Percentiles rank a stretch among this genome's conserved stretches.
Evolutionary conservation across 1,140 invertebrate genomes (phyloP).

Genomic region (Bathynomus jamesi): DNA sequence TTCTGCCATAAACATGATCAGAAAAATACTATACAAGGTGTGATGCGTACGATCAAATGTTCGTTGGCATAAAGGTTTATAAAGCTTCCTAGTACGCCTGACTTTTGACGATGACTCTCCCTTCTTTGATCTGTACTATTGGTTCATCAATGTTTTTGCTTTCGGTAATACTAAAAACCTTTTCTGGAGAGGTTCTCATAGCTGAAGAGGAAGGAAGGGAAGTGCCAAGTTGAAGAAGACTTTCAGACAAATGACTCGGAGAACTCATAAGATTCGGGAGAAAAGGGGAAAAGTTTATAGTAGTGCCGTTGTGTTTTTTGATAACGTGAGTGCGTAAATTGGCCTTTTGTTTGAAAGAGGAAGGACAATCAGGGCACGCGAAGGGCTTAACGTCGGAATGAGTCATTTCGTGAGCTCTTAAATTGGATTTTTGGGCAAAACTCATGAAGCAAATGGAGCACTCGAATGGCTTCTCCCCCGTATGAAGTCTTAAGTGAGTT

Average conservation of each 20-base stretch:
- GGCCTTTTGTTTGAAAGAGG: constrained; percentile 54
- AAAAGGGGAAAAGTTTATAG: constrained; percentile 22
- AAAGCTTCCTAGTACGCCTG: too few relatives aligned
- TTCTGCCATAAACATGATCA: too few relatives aligned
- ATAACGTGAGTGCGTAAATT: constrained; percentile 34
- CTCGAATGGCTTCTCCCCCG: constrained; percentile 36
- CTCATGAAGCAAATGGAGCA: constrained; percentile 81
- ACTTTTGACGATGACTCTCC: too few relatives aligned
- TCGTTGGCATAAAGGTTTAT: too few relatives aligned
- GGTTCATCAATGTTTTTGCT: constrained; percentile 20
- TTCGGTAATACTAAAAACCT: neutral
- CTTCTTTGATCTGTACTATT: constrained; percentile 35
- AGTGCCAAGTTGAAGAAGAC: constrained; percentile 2
- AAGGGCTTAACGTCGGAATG: constrained; percentile 81
- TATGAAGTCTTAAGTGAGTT: constrained; percentile 33
- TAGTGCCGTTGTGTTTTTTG: constrained; percentile 31
- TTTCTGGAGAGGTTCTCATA: neutral
- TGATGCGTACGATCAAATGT: too few relatives aligned
- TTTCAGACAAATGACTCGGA: neutral
- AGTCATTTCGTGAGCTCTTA: constrained; percentile 77
- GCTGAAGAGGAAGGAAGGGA: neutral
- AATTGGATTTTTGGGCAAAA: constrained; percentile 75
- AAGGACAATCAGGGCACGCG: constrained; percentile 73
- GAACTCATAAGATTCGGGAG: constrained; percentile 27
- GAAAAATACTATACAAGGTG: too few relatives aligned